These are phyloP conservation scores for Campoletis raptor DNA, from an alignment of 2,888 invertebrate species.

Conservation along the genomic window DNA sequence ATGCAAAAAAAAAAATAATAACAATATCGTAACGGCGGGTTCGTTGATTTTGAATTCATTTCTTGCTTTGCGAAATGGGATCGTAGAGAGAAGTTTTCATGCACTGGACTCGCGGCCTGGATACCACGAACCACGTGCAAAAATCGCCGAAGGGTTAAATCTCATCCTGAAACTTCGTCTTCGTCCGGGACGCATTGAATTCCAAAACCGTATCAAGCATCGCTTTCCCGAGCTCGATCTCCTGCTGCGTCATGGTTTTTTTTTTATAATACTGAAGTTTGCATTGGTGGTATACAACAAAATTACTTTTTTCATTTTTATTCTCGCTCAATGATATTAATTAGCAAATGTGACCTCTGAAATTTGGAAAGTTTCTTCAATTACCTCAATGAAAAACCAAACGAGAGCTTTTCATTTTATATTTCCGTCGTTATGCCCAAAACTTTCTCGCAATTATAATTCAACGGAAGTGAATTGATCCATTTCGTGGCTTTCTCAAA, in stretches of 20 bases:
- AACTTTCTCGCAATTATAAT: too few relatives aligned
- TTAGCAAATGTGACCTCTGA: too few relatives aligned
- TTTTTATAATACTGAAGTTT: background rate
- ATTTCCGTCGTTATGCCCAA: too few relatives aligned
- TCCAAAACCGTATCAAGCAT: conserved; percentile 76
- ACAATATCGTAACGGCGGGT: background rate
- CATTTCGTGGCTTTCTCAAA: too few relatives aligned
- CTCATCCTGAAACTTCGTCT: conserved; percentile 77
- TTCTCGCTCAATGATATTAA: background rate
- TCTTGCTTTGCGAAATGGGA: conserved; percentile 16
- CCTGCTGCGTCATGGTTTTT: conserved; percentile 75
- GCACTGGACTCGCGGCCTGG: conserved; percentile 70
- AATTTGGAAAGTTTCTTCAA: background rate
- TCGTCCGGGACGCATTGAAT: conserved; percentile 73
- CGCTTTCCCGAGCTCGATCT: conserved; percentile 73
- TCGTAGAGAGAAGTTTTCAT: conserved; percentile 53
- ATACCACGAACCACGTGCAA: conserved; percentile 76
- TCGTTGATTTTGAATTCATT: background rate
- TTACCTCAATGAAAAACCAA: too few relatives aligned
- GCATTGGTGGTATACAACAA: background rate
- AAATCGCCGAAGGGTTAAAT: conserved; percentile 74
- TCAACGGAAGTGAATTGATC: too few relatives aligned
- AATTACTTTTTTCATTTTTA: conserved; percentile 17
- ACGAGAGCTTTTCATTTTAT: too few relatives aligned
- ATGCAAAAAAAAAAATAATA: background rate